Evolutionary conservation across 2,888 invertebrate genomes (phyloP).

Genomic region (Polyommatus iphigenia): DNA sequence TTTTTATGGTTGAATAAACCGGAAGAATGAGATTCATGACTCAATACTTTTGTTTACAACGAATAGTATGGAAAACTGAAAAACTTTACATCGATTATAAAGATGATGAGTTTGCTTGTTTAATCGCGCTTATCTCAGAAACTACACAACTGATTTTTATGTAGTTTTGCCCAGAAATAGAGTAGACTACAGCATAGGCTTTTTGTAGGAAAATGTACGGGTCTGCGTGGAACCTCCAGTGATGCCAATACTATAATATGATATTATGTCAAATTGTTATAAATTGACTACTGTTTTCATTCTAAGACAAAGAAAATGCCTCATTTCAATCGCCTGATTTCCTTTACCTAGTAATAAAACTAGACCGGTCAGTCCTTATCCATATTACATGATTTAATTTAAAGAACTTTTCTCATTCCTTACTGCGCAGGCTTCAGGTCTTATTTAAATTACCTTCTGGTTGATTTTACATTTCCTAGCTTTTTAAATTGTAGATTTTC

Average conservation of each 20-base stretch:
- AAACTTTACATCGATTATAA: too few relatives aligned
- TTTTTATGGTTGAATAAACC: neutral
- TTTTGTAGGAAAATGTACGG: too few relatives aligned
- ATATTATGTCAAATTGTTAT: too few relatives aligned
- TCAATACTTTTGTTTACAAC: neutral
- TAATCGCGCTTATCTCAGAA: too few relatives aligned
- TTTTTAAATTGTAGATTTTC: neutral
- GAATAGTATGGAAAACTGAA: too few relatives aligned
- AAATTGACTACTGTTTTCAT: too few relatives aligned
- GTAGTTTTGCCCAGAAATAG: neutral
- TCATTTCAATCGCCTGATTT: neutral
- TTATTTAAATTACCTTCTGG: constrained; percentile 5
- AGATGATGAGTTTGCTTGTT: too few relatives aligned
- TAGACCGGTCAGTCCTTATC: neutral
- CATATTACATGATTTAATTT: constrained; percentile 1
- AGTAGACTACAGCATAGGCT: too few relatives aligned
- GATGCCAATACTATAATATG: too few relatives aligned
- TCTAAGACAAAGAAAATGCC: neutral
- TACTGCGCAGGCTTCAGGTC: neutral
- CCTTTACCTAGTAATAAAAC: neutral
- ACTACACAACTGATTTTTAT: neutral
- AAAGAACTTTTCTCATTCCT: neutral
- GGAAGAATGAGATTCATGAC: neutral
- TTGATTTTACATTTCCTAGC: neutral
- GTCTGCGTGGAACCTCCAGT: too few relatives aligned